Percentiles rank a stretch among this genome's conserved stretches.
These are phyloP conservation scores for Armadillidium nasatum DNA, from an alignment of 1,140 invertebrate species.

Conservation along the genomic window DNA sequence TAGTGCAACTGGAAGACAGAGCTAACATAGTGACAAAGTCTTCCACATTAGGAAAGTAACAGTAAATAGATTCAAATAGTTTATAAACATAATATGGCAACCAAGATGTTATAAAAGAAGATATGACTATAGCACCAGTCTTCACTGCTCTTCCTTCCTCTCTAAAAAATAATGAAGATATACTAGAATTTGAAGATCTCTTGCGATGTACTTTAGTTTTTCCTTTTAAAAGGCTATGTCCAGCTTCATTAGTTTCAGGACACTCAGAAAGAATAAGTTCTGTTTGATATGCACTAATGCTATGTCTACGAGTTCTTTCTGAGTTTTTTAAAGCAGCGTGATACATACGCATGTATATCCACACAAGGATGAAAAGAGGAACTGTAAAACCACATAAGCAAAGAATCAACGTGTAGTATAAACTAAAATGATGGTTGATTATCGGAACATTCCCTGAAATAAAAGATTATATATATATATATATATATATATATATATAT, in stretches of 20 bases:
- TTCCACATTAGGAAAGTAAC: slow-evolving; percentile 32
- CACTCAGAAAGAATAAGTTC: slow-evolving; percentile 44
- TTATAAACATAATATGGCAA: slow-evolving; percentile 53
- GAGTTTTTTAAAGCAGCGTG: slow-evolving; percentile 56
- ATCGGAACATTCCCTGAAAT: neutral
- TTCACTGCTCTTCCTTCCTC: slow-evolving; percentile 58
- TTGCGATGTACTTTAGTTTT: slow-evolving; percentile 42
- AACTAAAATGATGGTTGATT: slow-evolving; percentile 21
- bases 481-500: slow-evolving; percentile 22
- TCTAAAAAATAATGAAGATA: slow-evolving; percentile 51
- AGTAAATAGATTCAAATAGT: slow-evolving; percentile 40
- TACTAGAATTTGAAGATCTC: slow-evolving; percentile 50
- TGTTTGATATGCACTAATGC: slow-evolving; percentile 49
- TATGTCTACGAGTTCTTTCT: slow-evolving; percentile 56
- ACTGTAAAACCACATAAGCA: slow-evolving; percentile 51
- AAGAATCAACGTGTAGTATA: slow-evolving; percentile 40
- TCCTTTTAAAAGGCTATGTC: slow-evolving; percentile 45
- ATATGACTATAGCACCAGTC: slow-evolving; percentile 56
- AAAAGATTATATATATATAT: neutral
- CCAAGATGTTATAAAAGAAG: slow-evolving; percentile 56
- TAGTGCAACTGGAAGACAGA: slow-evolving; percentile 46
- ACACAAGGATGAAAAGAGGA: slow-evolving; percentile 55
- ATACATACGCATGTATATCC: slow-evolving; percentile 58
- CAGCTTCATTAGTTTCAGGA: slow-evolving; percentile 37
- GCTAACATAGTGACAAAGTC: slow-evolving; percentile 48